These are phyloP conservation scores for Pantherophis alleghaniensis DNA, from an alignment of 2,797 vertebrate genomes.

Conservation along the genomic window DNA sequence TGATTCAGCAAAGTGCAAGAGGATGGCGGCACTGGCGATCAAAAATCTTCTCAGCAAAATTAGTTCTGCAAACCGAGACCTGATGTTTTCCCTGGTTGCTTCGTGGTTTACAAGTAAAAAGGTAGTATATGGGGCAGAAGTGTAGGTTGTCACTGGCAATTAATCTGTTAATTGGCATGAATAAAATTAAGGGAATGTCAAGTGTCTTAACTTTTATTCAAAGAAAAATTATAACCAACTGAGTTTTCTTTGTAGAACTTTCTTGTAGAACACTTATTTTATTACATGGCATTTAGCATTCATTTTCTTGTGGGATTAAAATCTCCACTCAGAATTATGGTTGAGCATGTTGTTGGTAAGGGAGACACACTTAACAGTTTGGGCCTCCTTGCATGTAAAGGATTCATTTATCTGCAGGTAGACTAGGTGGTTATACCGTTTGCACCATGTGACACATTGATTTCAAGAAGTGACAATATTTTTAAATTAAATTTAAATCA, in stretches of 20 bases:
- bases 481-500: background rate
- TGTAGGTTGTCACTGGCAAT: background rate
- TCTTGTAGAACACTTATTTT: background rate
- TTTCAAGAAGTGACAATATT: background rate
- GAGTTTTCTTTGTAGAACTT: background rate
- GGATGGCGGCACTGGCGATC: constrained; percentile 87
- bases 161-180: background rate
- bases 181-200: background rate
- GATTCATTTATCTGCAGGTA: background rate
- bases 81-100: constrained; percentile 80
- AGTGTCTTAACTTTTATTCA: background rate
- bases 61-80: constrained; percentile 76
- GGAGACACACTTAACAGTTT: background rate
- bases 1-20: constrained; percentile 87
- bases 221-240: background rate
- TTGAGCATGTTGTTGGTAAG: background rate
- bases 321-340: background rate
- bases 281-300: background rate
- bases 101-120: constrained; percentile 86
- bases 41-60: constrained; percentile 84
- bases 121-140: constrained; percentile 67
- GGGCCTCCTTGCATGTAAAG: background rate
- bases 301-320: background rate
- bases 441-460: background rate
- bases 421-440: background rate